These are phyloP conservation scores for Bombus ignitus DNA, from an alignment of 1,140 invertebrate genomes.

Conservation along the genomic window DNA sequence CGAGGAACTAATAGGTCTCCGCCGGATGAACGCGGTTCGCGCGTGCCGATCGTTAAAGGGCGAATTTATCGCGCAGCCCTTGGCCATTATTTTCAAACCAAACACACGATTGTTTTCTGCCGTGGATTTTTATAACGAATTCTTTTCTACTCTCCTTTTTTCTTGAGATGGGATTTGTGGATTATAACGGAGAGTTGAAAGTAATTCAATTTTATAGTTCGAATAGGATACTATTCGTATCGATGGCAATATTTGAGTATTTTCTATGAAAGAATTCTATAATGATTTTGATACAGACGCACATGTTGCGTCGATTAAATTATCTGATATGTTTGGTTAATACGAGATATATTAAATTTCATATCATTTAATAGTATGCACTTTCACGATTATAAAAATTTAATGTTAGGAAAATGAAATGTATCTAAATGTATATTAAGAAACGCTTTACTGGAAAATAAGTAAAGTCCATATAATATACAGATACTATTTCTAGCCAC, in stretches of 20 bases:
- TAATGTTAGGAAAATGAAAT: too few species aligned
- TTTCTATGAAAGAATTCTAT: neutral
- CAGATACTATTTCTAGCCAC: too few species aligned
- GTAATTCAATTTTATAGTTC: too few species aligned
- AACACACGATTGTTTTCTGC: neutral
- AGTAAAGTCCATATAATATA: too few species aligned
- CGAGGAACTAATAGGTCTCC: conserved; percentile 47
- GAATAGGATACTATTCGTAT: neutral
- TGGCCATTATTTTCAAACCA: neutral
- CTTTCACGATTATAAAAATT: too few species aligned
- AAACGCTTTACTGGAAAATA: too few species aligned
- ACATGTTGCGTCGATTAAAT: too few species aligned
- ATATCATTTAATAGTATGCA: neutral
- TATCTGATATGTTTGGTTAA: neutral
- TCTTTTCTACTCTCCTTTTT: neutral
- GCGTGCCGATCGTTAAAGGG: neutral
- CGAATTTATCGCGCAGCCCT: conserved; percentile 1
- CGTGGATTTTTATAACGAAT: neutral
- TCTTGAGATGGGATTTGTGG: neutral
- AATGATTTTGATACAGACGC: neutral
- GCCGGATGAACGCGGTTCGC: neutral
- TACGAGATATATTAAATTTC: neutral
- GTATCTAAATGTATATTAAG: too few species aligned
- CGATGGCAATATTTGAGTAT: neutral
- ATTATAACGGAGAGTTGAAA: neutral